Evolutionary conservation across 2,888 invertebrate genomes (phyloP).

Genomic region (Teinopalpus imperialis): DNA sequence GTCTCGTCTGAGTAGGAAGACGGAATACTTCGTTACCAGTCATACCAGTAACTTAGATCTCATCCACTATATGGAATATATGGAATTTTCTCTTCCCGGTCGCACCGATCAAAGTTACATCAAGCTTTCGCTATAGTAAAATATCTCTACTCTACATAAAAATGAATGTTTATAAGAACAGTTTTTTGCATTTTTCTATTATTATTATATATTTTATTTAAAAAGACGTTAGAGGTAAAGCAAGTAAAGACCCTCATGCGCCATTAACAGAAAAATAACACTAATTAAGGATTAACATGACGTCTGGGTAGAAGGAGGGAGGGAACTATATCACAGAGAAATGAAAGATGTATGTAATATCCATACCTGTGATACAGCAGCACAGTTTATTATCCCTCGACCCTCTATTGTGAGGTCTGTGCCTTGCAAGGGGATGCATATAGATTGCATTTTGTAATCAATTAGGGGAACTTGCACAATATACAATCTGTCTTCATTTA

Average conservation of each 20-base stretch:
- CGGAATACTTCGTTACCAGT: no score
- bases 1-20: no score
- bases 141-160: no score
- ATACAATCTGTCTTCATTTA: slow-evolving; percentile 20
- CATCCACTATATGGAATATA: no score
- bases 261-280: slow-evolving; percentile 10
- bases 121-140: no score
- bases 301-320: not conserved
- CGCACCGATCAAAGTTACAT: no score
- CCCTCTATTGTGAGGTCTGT: slow-evolving; percentile 21
- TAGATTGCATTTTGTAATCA: slow-evolving; percentile 27
- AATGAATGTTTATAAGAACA: no score
- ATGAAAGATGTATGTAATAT: slow-evolving; percentile 12
- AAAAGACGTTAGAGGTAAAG: slow-evolving; percentile 1
- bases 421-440: slow-evolving; percentile 22
- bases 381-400: slow-evolving; percentile 19
- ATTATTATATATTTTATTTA: no score
- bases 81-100: no score
- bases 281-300: slow-evolving; percentile 18
- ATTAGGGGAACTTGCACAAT: slow-evolving; percentile 25
- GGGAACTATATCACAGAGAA: slow-evolving; percentile 5
- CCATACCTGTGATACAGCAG: slow-evolving; percentile 4
- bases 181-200: no score
- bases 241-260: slow-evolving; percentile 1
- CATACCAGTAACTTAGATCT: no score